Conservation (phyloP, 64 coral and sea anemone genomes). For the Stylophora pistillata region DNA sequence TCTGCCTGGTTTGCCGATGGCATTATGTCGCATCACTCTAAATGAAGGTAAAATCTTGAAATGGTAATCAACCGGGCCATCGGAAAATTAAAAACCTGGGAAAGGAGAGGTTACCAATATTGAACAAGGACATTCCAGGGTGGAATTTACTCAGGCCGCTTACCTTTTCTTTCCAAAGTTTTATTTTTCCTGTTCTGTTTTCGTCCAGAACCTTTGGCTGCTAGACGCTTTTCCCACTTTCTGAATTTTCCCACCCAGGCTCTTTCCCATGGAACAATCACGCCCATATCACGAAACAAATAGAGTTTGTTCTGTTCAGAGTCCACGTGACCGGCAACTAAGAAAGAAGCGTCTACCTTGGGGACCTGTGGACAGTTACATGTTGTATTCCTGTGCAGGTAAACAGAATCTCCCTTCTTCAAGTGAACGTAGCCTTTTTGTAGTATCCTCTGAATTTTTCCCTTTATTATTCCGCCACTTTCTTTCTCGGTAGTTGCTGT, state of each 20-base stretch:
- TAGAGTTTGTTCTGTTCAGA: not conserved
- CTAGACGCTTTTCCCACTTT: constrained; percentile 19
- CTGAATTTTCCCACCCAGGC: constrained; percentile 24
- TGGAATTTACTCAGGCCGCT: not conserved
- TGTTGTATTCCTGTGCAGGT: constrained; percentile 5
- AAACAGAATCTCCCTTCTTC: constrained; percentile 22
- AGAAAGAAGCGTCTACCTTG: not conserved
- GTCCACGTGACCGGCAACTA: constrained; percentile 21
- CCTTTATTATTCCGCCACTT: not conserved
- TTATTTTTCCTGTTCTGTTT: not conserved
- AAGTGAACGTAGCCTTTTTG: constrained; percentile 8
- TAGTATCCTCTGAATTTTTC: constrained; percentile 5
- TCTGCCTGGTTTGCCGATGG: too few relatives aligned
- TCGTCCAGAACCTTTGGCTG: not conserved
- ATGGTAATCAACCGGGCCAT: too few relatives aligned
- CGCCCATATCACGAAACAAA: not conserved
- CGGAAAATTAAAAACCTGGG: too few relatives aligned
- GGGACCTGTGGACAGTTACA: constrained; percentile 29
- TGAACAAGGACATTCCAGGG: not conserved
- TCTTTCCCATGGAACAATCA: constrained; percentile 26
- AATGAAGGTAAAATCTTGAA: too few relatives aligned
- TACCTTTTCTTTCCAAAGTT: constrained; percentile 29
- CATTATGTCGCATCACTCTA: too few relatives aligned
- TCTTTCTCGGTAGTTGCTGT: not conserved
- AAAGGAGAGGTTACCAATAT: not conserved